Conservation (phyloP, 2,113 vertebrate genomes). For the Menura novaehollandiae region DNA sequence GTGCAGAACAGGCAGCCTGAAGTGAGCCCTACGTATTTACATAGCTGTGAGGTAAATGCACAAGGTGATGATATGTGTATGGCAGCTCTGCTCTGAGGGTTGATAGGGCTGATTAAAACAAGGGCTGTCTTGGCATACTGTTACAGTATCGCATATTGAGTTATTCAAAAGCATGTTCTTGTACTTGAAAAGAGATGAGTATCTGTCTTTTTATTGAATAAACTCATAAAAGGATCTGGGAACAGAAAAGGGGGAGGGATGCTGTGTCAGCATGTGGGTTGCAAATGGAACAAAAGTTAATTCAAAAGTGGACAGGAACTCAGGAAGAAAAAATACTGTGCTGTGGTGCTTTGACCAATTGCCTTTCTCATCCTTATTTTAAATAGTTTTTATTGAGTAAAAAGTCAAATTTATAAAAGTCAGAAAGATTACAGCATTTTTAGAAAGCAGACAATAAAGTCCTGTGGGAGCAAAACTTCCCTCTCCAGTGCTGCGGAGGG, state of each 20-base stretch:
- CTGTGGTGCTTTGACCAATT: slow-evolving; percentile 34
- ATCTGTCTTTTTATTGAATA: slow-evolving; percentile 68
- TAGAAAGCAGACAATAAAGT: background rate
- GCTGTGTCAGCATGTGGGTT: slow-evolving; percentile 67
- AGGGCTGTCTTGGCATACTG: slow-evolving; percentile 37
- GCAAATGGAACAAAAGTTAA: slow-evolving; percentile 59
- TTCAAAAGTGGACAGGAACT: slow-evolving; percentile 20
- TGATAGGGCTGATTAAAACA: slow-evolving; percentile 44
- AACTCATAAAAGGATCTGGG: slow-evolving; percentile 62
- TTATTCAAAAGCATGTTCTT: slow-evolving; percentile 67
- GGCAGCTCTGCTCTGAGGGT: slow-evolving; percentile 12
- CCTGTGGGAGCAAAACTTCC: background rate
- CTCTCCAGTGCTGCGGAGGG: background rate
- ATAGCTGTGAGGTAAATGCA: background rate
- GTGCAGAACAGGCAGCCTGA: background rate
- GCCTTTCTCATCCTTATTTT: background rate
- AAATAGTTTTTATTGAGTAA: slow-evolving; percentile 24
- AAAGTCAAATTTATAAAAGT: slow-evolving; percentile 8
- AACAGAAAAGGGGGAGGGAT: slow-evolving; percentile 66
- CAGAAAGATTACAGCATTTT: slow-evolving; percentile 8
- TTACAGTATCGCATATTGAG: slow-evolving; percentile 62
- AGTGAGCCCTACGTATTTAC: background rate
- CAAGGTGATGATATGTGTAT: slow-evolving; percentile 49
- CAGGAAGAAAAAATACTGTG: slow-evolving; percentile 6
- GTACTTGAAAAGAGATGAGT: slow-evolving; percentile 68